Evolutionary conservation across 2,888 invertebrate species (phyloP).

Genomic region (Nomada flava): DNA sequence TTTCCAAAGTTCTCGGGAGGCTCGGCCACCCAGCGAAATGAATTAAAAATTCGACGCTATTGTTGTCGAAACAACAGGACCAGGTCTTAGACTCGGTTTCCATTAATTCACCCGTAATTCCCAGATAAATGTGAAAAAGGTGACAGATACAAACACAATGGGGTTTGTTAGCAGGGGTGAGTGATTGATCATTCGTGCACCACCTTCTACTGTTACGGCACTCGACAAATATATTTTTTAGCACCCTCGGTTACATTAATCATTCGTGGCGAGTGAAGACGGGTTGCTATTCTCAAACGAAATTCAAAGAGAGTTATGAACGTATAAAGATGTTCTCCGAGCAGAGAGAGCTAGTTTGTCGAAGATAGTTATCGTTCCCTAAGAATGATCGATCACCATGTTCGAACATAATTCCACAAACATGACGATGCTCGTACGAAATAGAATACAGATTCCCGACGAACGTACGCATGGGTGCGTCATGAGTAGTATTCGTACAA

Average conservation of each 20-base stretch:
- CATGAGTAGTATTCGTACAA: constrained; percentile 6
- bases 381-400: constrained; percentile 20
- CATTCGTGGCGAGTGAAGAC: background rate
- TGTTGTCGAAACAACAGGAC: background rate
- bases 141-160: constrained; percentile 11
- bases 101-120: constrained; percentile 34
- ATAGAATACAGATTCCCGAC: background rate
- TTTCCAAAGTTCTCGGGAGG: constrained; percentile 4
- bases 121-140: constrained; percentile 6
- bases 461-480: background rate
- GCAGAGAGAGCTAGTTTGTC: background rate
- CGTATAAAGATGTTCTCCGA: constrained; percentile 12
- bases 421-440: constrained; percentile 5
- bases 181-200: constrained; percentile 27
- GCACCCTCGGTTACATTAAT: constrained; percentile 33
- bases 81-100: background rate
- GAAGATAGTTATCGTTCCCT: constrained; percentile 1
- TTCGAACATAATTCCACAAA: background rate
- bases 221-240: constrained; percentile 26
- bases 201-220: constrained; percentile 10
- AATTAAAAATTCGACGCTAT: constrained; percentile 24
- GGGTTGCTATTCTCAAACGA: background rate
- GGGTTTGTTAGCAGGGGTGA: background rate
- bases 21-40: constrained; percentile 5
- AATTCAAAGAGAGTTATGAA: background rate